Evolutionary conservation across 2,113 vertebrate species (phyloP), one percentile per base, ranked within the genome.

Genomic region (Rhineura floridana): DNA sequence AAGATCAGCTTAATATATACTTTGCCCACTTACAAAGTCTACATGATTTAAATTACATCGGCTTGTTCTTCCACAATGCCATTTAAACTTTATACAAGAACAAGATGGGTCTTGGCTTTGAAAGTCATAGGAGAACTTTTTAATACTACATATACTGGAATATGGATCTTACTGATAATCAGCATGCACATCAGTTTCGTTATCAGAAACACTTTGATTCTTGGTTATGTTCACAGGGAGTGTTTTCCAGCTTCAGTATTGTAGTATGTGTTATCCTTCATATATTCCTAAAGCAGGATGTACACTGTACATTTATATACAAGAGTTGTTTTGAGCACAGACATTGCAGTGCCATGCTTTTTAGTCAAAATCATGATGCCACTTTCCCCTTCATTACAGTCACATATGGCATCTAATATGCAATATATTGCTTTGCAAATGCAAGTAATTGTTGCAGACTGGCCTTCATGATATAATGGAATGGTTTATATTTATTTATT

Each of bases 331-430:
- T 72, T 21, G 92, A 96, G 95, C 94, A 96, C 94, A 95, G 93
- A 96, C 93, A 84, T 96, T 95, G 95, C 93, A 93, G 91, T 94
- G 92, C 95, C 97, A 98, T 98, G 97, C 97, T 96, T 95, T n/a
- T 96, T 97, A 97, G 96, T 97, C 93, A 95, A 89, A 95, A 94
- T 91, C 93, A 94, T 92, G 93, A 94, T 94, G 96, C 95, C 93
- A 87, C 85, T 93, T 93, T 91, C 94, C 33, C 46, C 72, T 90
- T 39, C 19, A 91, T 95, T 95, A 95, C 94, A 96, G 96, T 96
- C 89, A 13, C 93, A 94, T 86, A 78, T 87, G 92, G 95, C 97
- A 96, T 96, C 95, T 94, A 94, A 96, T 95, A 96, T 96, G 95
- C 95, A 97, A 96, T 91, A 95, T 93, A 95, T 88, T 97, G 96